Base-by-base conservation (phyloP, 1,140 invertebrate genomes). In the Belonocnema kinseyi region DNA sequence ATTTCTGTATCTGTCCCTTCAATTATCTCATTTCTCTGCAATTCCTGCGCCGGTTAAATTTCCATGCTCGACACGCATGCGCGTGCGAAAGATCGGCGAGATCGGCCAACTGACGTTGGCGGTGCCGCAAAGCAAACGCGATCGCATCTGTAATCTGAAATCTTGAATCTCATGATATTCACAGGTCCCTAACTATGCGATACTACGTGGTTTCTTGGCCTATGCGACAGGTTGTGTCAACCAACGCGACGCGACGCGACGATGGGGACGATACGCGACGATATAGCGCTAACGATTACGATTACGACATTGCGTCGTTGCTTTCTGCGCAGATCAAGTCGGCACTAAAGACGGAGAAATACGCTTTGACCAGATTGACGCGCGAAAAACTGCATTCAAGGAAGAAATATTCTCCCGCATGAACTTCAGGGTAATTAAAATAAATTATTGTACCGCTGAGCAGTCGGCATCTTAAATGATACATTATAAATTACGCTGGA, bases 71-170 rank as follows among this genome's bases (percentile, higher is more conserved):
- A 61, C 58, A 61, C 58, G 58, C 21, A 81, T 78, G 80, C 82
- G 82, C 80, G 80, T 81, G 77, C 58, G 71, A 81, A 79, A 85
- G 82, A 82, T 81, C 80, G 70, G 74, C 70, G 76, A 73, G 80
- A 81, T 81, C 76, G 75, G 26, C 16, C 21, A 77, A 79, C 12
- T 40, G 58, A 21, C 21, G 77, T 75, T 40, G 79, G 80, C 40
- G 40, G 40, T 82, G 73, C 78, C 85, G 83, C 85, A 87, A 87
- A 87, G 85, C 82, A 79, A 76, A 80, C 79, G 79, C 82, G 85
- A 86, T 87, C 85, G 81, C 80, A 86, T 86, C 85, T 86, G 79
- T 74, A 84, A 87, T 87, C 86, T 86, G 58, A 79, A 73, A 83
- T 83, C 82, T 82, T 66, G 73, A 66, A 82, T 83, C 81, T 83